Base-by-base conservation (phyloP, 2,888 invertebrate genomes). In the Spicauda simplicius region DNA sequence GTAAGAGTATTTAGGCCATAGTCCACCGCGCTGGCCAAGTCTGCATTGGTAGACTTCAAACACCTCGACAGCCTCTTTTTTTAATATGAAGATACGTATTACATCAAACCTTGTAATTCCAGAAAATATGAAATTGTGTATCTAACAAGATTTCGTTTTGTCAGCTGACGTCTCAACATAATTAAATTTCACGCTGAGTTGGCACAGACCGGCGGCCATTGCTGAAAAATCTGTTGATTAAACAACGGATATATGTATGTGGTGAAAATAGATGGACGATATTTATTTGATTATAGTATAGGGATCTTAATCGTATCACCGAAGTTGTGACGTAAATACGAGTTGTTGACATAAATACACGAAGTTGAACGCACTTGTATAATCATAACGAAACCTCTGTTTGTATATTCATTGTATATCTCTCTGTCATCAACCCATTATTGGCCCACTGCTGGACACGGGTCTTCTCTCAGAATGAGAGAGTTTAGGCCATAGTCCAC, bases 201-300 rank as follows among this genome's bases (percentile, higher is more conserved):
- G 56, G 33, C 56, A 56, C 33, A 56, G n/a, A 30, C 25, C 33
- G 2, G 16, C 16, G 18, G 33, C 11, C 56, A 56, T 56, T 30
- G 56, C 16, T 56, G 33, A 56, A 33, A 16, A 48, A 48, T 48
- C 25, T 25, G 25, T 25, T 25, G 25, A 25, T 25, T 25, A 25
- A 25, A 25, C 25, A 25, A 25, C 25, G 25, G 25, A 25, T 25
- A 25, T 25, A 25, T 25, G 25, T 25, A 4, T 25, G 25, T 25
- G 25, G 25, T 25, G 25, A 25, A 25, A 25, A 25, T 25, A 25
- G 25, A 25, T 25, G 25, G 5, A 5, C 2, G 5, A 25, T 16
- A 33, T n/a, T 56, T 56, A 56, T 56, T 56, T 56, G 25, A 25
- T 25, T 25, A 25, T 33, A 33, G 18, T 2, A 14, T 7, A 56